Evolutionary conservation across 92 coral and sea anemone species (phyloP).

Genomic region (Meandrina meandrites): DNA sequence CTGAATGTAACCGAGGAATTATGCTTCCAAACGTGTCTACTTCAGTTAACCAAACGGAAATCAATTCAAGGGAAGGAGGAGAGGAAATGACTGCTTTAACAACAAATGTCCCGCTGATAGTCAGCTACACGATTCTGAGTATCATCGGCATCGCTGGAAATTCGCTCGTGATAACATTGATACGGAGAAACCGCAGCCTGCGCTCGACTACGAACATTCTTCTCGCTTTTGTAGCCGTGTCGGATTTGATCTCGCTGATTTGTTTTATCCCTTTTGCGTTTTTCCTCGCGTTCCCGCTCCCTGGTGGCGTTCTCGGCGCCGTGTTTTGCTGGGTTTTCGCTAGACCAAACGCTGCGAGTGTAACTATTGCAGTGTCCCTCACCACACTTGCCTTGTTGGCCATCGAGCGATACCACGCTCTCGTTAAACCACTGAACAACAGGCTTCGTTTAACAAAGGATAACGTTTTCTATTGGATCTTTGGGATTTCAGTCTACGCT

Average conservation of each 20-base stretch:
- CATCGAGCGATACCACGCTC: constrained; percentile 20
- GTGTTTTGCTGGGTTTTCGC: constrained; percentile 6
- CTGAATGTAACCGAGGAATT: not conserved
- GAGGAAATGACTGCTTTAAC: not conserved
- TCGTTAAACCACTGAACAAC: constrained; percentile 2
- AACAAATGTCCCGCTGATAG: not conserved
- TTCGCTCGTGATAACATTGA: constrained; percentile 1
- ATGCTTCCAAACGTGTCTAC: not conserved
- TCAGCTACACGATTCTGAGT: constrained; percentile 1
- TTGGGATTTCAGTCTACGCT: constrained; percentile 2
- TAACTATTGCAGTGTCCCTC: constrained; percentile 17
- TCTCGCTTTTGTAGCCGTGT: constrained; percentile 11
- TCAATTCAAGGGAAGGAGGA: not conserved
- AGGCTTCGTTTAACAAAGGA: constrained; percentile 7
- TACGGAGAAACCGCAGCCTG: not conserved
- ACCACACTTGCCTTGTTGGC: constrained; percentile 22
- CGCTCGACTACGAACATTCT: constrained; percentile 27
- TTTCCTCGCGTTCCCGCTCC: constrained; percentile 2
- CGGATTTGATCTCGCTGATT: constrained; percentile 18
- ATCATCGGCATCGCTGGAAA: constrained; percentile 6
- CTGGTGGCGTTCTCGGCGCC: constrained; percentile 18
- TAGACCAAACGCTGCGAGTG: not conserved
- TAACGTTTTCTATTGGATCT: not conserved
- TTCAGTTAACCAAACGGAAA: not conserved
- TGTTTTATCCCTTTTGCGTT: constrained; percentile 15